Conservation (phyloP, 1,140 invertebrate genomes). For the Diachasma alloeum region DNA sequence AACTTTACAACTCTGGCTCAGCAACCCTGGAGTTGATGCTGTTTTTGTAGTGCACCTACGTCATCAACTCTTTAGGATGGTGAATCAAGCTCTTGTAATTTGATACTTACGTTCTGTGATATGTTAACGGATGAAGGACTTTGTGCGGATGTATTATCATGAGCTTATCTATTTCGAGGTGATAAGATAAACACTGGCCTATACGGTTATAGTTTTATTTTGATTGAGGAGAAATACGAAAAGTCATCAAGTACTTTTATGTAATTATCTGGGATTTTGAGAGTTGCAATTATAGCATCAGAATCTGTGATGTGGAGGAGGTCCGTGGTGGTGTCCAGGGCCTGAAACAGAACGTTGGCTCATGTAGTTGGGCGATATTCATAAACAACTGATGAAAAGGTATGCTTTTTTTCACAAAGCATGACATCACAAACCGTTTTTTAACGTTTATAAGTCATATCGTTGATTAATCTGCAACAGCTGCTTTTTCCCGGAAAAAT, state of each 20-base stretch:
- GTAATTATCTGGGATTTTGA: neutral
- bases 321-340: neutral
- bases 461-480: no score
- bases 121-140: neutral
- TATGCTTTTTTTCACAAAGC: no score
- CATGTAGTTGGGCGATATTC: neutral
- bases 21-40: neutral
- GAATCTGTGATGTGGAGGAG: neutral
- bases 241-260: neutral
- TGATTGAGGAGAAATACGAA: neutral
- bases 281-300: neutral
- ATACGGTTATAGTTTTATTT: neutral
- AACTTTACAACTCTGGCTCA: neutral
- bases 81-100: neutral
- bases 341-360: neutral
- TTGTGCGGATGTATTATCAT: neutral
- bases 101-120: neutral
- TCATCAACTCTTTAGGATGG: slow-evolving; percentile 5
- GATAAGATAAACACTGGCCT: neutral
- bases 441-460: no score
- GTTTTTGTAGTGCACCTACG: neutral
- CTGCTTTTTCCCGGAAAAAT: no score
- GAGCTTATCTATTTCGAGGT: neutral
- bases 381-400: no score
- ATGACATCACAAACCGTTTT: no score